phyloP scores from a whole-genome alignment of 2,113 vertebrate species.

The Prietella phreatophila region DNA sequence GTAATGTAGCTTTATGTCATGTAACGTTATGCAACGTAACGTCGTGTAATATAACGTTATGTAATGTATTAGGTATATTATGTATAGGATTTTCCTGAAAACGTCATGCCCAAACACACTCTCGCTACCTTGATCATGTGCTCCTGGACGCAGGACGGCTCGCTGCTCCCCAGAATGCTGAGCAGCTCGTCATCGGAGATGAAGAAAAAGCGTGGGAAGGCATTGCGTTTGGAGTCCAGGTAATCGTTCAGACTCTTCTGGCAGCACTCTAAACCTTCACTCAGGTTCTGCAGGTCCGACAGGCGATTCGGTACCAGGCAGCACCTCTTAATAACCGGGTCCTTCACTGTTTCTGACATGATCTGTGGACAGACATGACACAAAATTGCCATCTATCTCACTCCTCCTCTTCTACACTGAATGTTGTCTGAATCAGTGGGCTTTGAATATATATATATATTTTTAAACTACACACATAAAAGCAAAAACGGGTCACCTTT shows the following conservation, averaged over 20 bases:
- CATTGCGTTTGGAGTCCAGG: slow-evolving; percentile 89
- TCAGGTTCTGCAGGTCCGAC: slow-evolving; percentile 79
- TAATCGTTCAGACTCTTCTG: slow-evolving; percentile 96
- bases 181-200: slow-evolving; percentile 96
- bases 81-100: background rate
- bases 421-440: background rate
- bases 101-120: background rate
- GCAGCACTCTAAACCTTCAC: slow-evolving; percentile 84
- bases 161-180: slow-evolving; percentile 90
- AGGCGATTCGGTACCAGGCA: slow-evolving; percentile 84
- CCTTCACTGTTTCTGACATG: slow-evolving; percentile 82
- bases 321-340: slow-evolving; percentile 80
- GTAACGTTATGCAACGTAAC: too few species aligned
- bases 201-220: slow-evolving; percentile 96
- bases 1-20: too few species aligned
- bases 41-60: too few species aligned
- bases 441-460: too few species aligned
- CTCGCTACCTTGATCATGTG: slow-evolving; percentile 91
- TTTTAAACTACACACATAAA: background rate
- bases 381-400: too few species aligned
- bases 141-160: slow-evolving; percentile 88
- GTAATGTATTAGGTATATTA: background rate
- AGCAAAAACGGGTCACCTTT: slow-evolving; percentile 68
- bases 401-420: background rate
- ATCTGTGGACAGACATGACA: slow-evolving; percentile 70